A percentile compares a stretch with the other conserved stretches of the same genome.
Conservation (phyloP, 2,113 vertebrate genomes). For the Sciurus niger region DNA sequence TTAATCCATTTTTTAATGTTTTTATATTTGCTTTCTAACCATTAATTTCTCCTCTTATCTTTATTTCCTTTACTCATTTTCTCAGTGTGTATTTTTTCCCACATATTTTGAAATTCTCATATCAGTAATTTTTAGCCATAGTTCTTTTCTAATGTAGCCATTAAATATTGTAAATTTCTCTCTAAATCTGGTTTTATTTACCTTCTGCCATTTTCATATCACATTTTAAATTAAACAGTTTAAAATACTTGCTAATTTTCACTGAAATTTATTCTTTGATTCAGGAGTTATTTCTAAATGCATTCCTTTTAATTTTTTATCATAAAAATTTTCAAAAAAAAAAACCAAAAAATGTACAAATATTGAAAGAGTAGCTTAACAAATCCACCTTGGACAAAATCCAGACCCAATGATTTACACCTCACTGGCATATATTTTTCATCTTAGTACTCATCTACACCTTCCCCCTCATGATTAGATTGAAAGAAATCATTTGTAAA, state of each 20-base stretch:
- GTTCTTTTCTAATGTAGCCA: background rate
- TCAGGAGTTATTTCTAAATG: background rate
- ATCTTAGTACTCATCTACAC: background rate
- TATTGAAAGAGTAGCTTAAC: background rate
- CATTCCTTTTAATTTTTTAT: background rate
- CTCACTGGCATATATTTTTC: background rate
- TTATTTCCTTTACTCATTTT: background rate
- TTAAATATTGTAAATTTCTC: background rate
- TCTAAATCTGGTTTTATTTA: background rate
- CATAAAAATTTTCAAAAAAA: background rate
- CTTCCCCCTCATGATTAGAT: background rate
- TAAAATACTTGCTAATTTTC: background rate
- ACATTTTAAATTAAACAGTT: background rate
- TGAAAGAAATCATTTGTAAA: background rate
- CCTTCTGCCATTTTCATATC: background rate
- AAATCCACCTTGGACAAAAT: background rate
- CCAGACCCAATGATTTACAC: background rate
- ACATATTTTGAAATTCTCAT: background rate
- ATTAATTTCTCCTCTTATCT: background rate
- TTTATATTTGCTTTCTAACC: background rate
- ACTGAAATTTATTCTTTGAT: background rate
- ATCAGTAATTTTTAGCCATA: background rate
- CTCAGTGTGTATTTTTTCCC: background rate
- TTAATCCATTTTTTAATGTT: background rate
- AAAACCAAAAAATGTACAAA: background rate